Evolutionary conservation across 2,888 invertebrate species (phyloP), one percentile per base, ranked within the genome.

Genomic region (Cerceris ruficornis): DNA sequence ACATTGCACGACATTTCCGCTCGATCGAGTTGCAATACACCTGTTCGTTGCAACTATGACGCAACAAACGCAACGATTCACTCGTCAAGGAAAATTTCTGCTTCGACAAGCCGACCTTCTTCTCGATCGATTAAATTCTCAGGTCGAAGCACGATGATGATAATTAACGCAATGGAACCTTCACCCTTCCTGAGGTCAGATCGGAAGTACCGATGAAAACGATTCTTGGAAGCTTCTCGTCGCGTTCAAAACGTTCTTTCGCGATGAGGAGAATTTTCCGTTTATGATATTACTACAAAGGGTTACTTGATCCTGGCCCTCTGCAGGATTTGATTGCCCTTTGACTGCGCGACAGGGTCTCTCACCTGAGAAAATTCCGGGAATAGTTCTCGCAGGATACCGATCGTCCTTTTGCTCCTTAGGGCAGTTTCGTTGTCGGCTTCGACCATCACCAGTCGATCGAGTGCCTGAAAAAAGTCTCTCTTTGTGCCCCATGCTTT

Each of bases 321-420:
- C 80, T 72, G 83, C 81, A 83, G 81, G 83, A 82, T 79, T 85
- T 85, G 39, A 54, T 59, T 75, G 58, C 66, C 60, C 28, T 77
- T 62, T 77, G 39, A 61, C 61, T 76, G 75, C 59, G 71, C 78
- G 66, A 78, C 80, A 75, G 86, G 28, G 28, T 28, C 28, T 28
- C 90, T 92, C 94, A 96, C 96, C 96, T 96, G 95, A 81, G 96
- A 95, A 86, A 96, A 93, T 71, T 94, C 94, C 52, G 96, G 96
- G 93, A 96, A 96, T 75, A 96, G 94, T 89, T 95, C 95, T 73
- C 96, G 94, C 84, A 96, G 94, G 89, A 96, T 94, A 87, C 96
- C 96, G 89, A 96, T 96, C 85, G 96, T 96, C 90, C 96, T 94
- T 93, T 96, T 96, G 93, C 95, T 96, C 88, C 96, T 94, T 85